Conservation (phyloP, 2,797 vertebrate species). For the Chlorospingus flavigularis region DNA sequence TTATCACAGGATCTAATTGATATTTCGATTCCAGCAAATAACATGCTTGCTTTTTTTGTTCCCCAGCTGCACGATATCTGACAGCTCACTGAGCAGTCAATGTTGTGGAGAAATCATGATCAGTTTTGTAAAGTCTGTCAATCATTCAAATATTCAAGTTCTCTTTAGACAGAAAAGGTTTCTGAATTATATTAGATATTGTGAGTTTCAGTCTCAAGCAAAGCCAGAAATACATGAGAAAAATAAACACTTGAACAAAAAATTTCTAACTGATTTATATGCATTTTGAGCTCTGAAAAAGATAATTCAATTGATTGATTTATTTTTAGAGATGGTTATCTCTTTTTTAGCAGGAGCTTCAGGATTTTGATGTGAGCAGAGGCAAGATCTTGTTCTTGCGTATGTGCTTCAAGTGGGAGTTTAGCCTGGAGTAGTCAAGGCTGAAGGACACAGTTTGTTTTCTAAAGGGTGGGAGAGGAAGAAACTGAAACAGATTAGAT, state of each 20-base stretch:
- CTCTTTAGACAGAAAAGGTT: not conserved
- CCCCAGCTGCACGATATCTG: slow-evolving; percentile 1
- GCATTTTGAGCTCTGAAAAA: not conserved
- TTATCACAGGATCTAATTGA: slow-evolving; percentile 33
- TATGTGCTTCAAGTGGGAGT: not conserved
- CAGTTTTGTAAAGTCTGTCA: slow-evolving; percentile 25
- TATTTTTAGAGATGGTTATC: not conserved
- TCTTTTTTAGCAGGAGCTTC: not conserved
- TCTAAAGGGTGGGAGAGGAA: not conserved
- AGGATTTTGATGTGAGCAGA: not conserved
- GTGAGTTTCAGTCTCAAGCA: not conserved
- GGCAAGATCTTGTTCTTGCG: not conserved
- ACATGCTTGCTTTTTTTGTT: not conserved
- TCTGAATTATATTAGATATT: not conserved
- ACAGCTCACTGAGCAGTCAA: not conserved
- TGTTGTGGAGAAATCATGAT: not conserved
- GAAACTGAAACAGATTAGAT: not conserved
- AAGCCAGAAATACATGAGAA: not conserved
- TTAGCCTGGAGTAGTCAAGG: not conserved
- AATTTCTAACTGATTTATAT: not conserved
- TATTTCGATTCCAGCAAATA: slow-evolving; percentile 36
- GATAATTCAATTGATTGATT: not conserved
- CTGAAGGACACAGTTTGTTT: not conserved
- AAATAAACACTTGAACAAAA: not conserved
- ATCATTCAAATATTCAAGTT: not conserved